Conservation (phyloP, 2,113 vertebrate species). For the Calyptommatus sinebrachiatus region DNA sequence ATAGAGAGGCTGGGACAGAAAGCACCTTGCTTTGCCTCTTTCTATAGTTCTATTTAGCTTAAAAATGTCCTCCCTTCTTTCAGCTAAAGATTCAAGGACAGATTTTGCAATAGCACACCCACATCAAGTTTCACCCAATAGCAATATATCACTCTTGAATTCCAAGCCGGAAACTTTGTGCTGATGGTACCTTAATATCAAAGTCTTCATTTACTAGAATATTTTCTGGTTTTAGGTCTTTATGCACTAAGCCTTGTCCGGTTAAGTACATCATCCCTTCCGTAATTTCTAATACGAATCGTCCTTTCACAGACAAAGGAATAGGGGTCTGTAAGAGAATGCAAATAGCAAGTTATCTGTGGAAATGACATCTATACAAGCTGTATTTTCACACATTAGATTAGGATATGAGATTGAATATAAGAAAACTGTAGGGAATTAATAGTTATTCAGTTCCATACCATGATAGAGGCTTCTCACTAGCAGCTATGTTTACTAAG, state of each 20-base stretch:
- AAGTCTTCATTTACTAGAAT: conserved; percentile 89
- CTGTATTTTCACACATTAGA: too few relatives aligned
- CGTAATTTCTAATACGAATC: conserved; percentile 85
- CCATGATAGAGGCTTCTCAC: too few relatives aligned
- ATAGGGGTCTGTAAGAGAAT: conserved; percentile 73
- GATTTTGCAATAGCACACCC: background rate
- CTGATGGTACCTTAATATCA: conserved; percentile 87
- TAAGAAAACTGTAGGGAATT: too few relatives aligned
- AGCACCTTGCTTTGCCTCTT: background rate
- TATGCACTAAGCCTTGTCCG: conserved; percentile 82
- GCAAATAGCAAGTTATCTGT: background rate
- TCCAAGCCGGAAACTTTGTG: conserved; percentile 15
- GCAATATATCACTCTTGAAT: background rate
- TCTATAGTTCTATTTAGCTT: background rate
- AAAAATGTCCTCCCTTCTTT: background rate
- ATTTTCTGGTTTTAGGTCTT: conserved; percentile 96
- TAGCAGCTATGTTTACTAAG: too few relatives aligned
- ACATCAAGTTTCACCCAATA: background rate
- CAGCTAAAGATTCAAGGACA: background rate
- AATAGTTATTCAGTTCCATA: too few relatives aligned
- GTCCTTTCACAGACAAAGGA: conserved; percentile 85
- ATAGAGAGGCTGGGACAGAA: background rate
- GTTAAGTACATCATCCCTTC: conserved; percentile 94
- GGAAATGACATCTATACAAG: background rate
- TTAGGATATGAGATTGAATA: too few relatives aligned